Evolutionary conservation across 2,113 vertebrate genomes (phyloP), one percentile per base, ranked within the genome.

Genomic region (Camarhynchus parvulus): DNA sequence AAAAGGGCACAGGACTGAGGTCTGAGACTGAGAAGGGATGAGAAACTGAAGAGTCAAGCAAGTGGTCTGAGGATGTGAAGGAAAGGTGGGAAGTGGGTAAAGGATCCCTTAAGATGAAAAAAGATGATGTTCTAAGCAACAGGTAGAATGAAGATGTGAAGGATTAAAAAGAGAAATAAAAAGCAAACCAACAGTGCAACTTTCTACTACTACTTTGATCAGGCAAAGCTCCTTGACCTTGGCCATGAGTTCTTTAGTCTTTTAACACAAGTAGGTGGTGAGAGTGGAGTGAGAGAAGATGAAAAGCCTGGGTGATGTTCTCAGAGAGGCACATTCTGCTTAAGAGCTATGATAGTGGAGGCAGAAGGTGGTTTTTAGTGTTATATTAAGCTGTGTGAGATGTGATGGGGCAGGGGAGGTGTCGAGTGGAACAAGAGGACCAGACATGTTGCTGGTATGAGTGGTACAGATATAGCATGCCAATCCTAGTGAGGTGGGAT

Each of bases 21-120:
- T 42, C 11, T 25, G 77, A 25, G 27, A 13, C 5, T 0, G 0
- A 50, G 61, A 79, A 82, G 42, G 15, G 28, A 20, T 37, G 28
- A 41, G 31, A 83, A 72, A 35, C 27, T 4, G 0, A 81, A 66
- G 41, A 81, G 28, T 25, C 2, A 6, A 23, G 33, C 0, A 6
- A 31, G 11, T 63, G 25, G 31, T 53, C 41, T 3, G 3, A 78
- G 53, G 7, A 62, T 21, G 10, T 50, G 17, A 55, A 59, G 35
- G 52, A 58, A 67, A 63, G 9, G 14, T 49, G 7, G 37, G 31
- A 78, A 84, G 22, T 85, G 1, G 10, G 14, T 64, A 41, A 27
- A 42, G 18, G 6, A 15, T 68, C 18, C 23, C 14, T 6, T 35
- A 44, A 49, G 16, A 19, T 33, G 50, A 17, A 74, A 27, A 27